Conservation (phyloP, 2,113 vertebrate species). For the Oceanodroma tethys region DNA sequence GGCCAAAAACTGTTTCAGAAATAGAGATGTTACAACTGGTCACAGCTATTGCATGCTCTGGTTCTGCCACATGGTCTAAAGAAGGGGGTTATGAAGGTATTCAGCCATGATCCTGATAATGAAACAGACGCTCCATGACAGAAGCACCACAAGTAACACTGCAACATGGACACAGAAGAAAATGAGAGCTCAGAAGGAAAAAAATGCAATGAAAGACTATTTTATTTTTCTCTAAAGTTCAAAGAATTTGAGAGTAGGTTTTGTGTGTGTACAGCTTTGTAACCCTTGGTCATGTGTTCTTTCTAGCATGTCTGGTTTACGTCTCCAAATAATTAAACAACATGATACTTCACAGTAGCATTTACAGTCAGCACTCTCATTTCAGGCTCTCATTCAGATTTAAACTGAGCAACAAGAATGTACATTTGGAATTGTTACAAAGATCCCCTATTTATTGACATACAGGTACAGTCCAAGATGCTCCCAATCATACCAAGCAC, state of each 20-base stretch:
- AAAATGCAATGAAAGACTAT: neutral
- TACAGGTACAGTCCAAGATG: neutral
- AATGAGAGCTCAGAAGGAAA: neutral
- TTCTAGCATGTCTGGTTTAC: neutral
- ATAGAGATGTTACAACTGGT: neutral
- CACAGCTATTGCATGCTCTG: neutral
- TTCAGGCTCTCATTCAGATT: neutral
- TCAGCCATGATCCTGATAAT: neutral
- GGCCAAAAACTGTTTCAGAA: neutral
- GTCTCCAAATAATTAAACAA: neutral
- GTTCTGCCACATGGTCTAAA: neutral
- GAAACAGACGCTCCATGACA: neutral
- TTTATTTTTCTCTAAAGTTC: neutral
- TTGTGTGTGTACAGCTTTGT: neutral
- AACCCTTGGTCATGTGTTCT: neutral
- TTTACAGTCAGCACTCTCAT: neutral
- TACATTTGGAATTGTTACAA: neutral
- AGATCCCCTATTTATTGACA: neutral
- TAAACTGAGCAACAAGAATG: neutral
- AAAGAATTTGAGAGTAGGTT: neutral
- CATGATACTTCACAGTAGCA: neutral
- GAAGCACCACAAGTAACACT: neutral
- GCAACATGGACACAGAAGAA: neutral
- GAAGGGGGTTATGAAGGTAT: neutral
- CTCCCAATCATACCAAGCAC: neutral